Conservation (phyloP, 2,797 vertebrate species). For the Malurus leucopterus region DNA sequence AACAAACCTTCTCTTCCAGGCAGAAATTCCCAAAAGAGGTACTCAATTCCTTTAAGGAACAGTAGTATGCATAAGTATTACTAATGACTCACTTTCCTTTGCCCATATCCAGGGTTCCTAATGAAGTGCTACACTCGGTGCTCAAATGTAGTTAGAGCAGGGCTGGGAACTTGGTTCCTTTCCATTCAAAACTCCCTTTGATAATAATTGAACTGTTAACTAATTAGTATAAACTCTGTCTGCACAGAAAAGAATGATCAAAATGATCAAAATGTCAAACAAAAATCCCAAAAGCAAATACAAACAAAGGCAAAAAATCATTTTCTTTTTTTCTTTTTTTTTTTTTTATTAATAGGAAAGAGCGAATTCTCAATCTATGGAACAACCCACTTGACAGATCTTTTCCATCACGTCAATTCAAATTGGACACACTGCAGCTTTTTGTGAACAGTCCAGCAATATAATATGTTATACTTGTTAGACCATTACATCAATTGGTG, state of each 20-base stretch:
- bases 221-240: conserved; percentile 48
- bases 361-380: neutral
- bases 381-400: conserved; percentile 1
- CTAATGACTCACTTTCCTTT: neutral
- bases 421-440: neutral
- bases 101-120: conserved; percentile 8
- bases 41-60: neutral
- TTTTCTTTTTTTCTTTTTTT: neutral
- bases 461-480: neutral
- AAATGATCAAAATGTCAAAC: conserved; percentile 26
- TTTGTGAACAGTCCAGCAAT: neutral
- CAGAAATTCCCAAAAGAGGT: conserved; percentile 14
- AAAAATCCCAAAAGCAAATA: neutral
- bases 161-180: conserved; percentile 7
- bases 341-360: neutral
- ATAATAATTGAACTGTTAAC: conserved; percentile 47
- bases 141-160: neutral
- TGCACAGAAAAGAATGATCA: neutral
- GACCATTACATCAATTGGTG: conserved; percentile 4
- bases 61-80: neutral
- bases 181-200: conserved; percentile 45
- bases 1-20: neutral
- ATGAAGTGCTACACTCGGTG: neutral
- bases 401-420: conserved; percentile 21
- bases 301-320: neutral